Percentiles rank a stretch among this genome's conserved stretches.
Evolutionary conservation across 2,113 vertebrate genomes (phyloP).

Genomic region (Girardinichthys multiradiatus): DNA sequence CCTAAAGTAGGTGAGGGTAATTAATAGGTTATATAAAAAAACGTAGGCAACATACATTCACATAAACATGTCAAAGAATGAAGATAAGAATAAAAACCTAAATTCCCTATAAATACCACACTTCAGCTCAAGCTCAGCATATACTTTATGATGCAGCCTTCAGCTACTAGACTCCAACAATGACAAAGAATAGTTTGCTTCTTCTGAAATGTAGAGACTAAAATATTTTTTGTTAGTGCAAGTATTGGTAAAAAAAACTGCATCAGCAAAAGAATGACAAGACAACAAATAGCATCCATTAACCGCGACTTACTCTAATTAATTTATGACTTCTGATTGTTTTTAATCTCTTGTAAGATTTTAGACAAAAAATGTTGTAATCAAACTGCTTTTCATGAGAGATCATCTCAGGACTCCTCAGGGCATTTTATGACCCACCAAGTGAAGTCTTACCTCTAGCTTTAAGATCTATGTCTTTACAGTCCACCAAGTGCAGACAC

Average conservation of each 20-base stretch:
- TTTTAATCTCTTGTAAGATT: not conserved
- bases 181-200: not conserved
- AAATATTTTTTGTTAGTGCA: not conserved
- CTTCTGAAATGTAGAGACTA: not conserved
- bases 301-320: not conserved
- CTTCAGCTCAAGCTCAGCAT: no score
- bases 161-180: not conserved
- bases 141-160: no score
- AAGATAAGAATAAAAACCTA: not conserved
- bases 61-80: not conserved
- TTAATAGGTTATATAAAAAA: not conserved
- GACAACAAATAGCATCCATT: not conserved
- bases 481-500: no score
- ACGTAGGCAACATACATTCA: not conserved
- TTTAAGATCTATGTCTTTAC: not conserved
- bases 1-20: slow-evolving; percentile 72
- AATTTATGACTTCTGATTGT: not conserved
- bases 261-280: not conserved
- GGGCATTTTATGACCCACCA: no score
- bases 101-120: no score
- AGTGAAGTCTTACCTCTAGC: no score
- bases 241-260: not conserved
- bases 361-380: not conserved
- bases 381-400: no score
- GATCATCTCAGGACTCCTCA: no score